These are phyloP conservation scores for Vespertilio murinus DNA, from an alignment of 2,797 vertebrate species.

Conservation along the genomic window DNA sequence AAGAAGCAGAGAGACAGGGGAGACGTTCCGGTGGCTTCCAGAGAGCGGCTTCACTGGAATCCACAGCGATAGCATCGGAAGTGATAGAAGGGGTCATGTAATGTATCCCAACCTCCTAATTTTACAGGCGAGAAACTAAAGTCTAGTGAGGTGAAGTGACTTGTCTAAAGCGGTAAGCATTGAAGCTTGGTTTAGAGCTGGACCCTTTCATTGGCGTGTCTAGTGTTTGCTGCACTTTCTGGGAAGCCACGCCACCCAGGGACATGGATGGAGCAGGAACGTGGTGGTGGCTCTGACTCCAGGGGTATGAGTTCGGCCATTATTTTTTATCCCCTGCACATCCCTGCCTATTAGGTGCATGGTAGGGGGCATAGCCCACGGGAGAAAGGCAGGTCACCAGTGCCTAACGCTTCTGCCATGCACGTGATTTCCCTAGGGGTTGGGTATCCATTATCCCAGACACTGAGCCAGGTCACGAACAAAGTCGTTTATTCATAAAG, in stretches of 20 bases:
- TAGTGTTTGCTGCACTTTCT: not conserved
- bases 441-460: conserved; percentile 2
- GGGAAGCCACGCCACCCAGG: not conserved
- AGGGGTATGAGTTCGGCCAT: not conserved
- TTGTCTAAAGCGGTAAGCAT: not conserved
- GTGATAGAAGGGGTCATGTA: not conserved
- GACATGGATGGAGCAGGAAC: not conserved
- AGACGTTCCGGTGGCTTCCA: not conserved
- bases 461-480: not conserved
- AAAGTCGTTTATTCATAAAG: conserved; percentile 52
- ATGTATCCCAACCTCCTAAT: not conserved
- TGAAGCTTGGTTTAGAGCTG: not conserved
- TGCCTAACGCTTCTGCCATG: conserved; percentile 24
- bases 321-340: conserved; percentile 19
- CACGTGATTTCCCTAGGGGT: conserved; percentile 15
- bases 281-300: not conserved
- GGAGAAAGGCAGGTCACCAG: conserved; percentile 44
- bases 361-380: not conserved
- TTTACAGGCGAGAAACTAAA: not conserved
- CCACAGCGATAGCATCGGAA: not conserved
- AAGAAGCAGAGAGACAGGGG: not conserved
- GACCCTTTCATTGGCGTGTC: not conserved
- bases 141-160: not conserved
- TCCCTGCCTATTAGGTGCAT: not conserved
- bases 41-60: not conserved